These are phyloP conservation scores for Microcebus murinus DNA, from an alignment of 2,113 vertebrate genomes.

Conservation along the genomic window DNA sequence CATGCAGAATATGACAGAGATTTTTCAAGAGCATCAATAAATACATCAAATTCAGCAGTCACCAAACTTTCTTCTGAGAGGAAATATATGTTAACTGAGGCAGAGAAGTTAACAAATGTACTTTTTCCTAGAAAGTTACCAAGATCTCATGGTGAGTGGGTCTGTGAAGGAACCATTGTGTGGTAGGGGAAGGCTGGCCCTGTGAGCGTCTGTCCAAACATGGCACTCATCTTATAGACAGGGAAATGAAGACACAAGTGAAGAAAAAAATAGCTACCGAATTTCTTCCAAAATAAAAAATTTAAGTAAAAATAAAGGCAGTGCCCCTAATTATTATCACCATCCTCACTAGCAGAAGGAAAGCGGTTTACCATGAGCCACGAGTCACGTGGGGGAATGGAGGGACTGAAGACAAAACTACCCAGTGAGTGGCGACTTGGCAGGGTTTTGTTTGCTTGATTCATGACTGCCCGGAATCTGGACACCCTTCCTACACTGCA, in stretches of 20 bases:
- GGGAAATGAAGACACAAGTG: background rate
- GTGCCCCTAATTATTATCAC: background rate
- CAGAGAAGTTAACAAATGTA: background rate
- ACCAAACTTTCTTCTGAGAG: background rate
- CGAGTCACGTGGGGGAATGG: too few relatives aligned
- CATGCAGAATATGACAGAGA: background rate
- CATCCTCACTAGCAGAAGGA: background rate
- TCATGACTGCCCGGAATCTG: background rate
- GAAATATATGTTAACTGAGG: background rate
- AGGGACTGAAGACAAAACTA: background rate
- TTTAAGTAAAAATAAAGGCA: background rate
- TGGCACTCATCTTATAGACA: background rate
- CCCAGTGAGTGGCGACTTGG: background rate
- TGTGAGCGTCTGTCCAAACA: background rate
- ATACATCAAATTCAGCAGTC: background rate
- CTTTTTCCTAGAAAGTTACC: background rate
- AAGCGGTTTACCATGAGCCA: background rate
- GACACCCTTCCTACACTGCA: background rate
- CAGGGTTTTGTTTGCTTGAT: background rate
- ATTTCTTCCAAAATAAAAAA: background rate
- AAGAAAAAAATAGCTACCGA: background rate
- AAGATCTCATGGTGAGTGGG: background rate
- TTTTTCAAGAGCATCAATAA: background rate
- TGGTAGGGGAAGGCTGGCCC: background rate
- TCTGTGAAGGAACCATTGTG: too few relatives aligned